phyloP scores from a whole-genome alignment of 2,888 invertebrate species.

The Drosophila neotestacea region DNA sequence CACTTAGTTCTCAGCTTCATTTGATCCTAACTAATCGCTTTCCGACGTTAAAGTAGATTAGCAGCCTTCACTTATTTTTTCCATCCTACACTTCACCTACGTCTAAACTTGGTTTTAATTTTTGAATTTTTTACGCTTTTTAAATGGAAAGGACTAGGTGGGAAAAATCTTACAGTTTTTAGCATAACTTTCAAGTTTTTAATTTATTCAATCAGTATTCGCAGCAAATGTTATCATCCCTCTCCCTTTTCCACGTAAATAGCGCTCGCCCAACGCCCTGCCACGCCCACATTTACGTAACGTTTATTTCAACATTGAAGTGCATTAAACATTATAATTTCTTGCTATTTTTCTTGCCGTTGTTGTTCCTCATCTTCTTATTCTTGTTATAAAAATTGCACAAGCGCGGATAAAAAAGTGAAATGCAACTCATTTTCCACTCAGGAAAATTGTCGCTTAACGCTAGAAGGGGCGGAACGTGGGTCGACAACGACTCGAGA shows the following conservation, averaged over 20 bases:
- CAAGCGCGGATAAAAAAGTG: slow-evolving; percentile 39
- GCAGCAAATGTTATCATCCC: slow-evolving; percentile 29
- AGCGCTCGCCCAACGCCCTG: not conserved
- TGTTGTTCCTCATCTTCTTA: slow-evolving; percentile 29
- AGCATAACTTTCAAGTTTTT: slow-evolving; percentile 62
- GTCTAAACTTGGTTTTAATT: not conserved
- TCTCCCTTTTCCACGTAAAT: not conserved
- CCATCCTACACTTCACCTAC: slow-evolving; percentile 5
- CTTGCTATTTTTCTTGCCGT: slow-evolving; percentile 2
- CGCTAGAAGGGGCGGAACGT: slow-evolving; percentile 29
- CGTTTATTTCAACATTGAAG: slow-evolving; percentile 63
- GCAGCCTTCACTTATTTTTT: slow-evolving; percentile 10
- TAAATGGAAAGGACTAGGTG: not conserved
- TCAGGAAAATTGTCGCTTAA: slow-evolving; percentile 71
- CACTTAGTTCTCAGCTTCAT: not conserved
- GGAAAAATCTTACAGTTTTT: slow-evolving; percentile 29
- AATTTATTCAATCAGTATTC: slow-evolving; percentile 74
- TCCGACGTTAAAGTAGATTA: slow-evolving; percentile 20
- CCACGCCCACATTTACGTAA: slow-evolving; percentile 12
- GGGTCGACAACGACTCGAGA: slow-evolving; percentile 41
- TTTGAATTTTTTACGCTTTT: not conserved
- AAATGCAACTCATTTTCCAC: slow-evolving; percentile 68
- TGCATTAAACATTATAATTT: slow-evolving; percentile 67
- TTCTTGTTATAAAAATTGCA: slow-evolving; percentile 57
- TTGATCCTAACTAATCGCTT: slow-evolving; percentile 21